Percentiles rank a stretch among this genome's conserved stretches.
Evolutionary conservation across 1,140 invertebrate genomes (phyloP).

Genomic region (Drosophila sucinea): DNA sequence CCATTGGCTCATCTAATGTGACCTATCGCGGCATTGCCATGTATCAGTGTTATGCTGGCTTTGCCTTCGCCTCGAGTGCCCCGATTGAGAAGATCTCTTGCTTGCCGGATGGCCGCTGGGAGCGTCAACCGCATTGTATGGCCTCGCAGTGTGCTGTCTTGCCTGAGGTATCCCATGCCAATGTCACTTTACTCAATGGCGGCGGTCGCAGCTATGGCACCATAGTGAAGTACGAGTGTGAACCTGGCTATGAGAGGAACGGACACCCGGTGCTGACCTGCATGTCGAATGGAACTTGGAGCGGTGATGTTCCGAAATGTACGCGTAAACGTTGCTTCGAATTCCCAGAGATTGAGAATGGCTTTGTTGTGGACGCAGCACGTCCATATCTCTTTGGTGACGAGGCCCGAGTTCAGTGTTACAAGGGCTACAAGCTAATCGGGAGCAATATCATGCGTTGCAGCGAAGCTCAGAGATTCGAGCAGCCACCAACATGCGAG

Average conservation of each 20-base stretch:
- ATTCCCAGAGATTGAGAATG: slow-evolving; percentile 93
- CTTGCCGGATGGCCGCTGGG: slow-evolving; percentile 94
- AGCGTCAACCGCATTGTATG: slow-evolving; percentile 94
- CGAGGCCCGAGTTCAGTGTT: slow-evolving; percentile 96
- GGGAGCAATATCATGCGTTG: slow-evolving; percentile 95
- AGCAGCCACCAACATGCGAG: slow-evolving; percentile 93
- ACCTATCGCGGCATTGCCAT: slow-evolving; percentile 96
- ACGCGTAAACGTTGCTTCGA: slow-evolving; percentile 92
- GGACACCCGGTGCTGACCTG: slow-evolving; percentile 96
- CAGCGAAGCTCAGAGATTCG: slow-evolving; percentile 92
- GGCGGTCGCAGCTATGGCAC: slow-evolving; percentile 97
- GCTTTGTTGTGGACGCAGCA: slow-evolving; percentile 90
- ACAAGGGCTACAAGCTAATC: slow-evolving; percentile 92
- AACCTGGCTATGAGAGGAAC: slow-evolving; percentile 94
- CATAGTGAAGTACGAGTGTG: slow-evolving; percentile 96
- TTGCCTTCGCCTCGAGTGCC: slow-evolving; percentile 94
- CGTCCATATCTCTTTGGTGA: slow-evolving; percentile 93
- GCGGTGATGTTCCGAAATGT: slow-evolving; percentile 94
- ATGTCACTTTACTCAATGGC: slow-evolving; percentile 95
- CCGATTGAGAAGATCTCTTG: slow-evolving; percentile 96
- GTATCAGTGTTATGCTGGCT: slow-evolving; percentile 98
- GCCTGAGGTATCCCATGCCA: slow-evolving; percentile 93
- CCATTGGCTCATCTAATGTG: slow-evolving; percentile 96
- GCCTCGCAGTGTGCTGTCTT: slow-evolving; percentile 97
- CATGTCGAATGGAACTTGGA: slow-evolving; percentile 98